Percentiles rank a stretch among this genome's conserved stretches.
These are phyloP conservation scores for Darevskia mixta DNA, from an alignment of 2,797 vertebrate genomes.

Conservation along the genomic window DNA sequence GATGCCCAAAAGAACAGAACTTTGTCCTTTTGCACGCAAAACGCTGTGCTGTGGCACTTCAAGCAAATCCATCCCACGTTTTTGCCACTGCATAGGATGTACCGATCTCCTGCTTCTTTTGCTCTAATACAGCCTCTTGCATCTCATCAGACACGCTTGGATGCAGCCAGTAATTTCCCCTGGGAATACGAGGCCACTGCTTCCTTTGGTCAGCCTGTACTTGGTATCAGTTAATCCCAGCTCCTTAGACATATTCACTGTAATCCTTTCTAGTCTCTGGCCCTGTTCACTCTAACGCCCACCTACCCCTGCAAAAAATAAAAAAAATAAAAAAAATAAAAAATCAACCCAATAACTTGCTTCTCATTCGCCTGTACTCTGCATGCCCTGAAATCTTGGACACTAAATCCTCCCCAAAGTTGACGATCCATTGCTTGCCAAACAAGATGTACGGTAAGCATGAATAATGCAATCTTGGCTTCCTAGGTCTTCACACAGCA, in stretches of 20 bases:
- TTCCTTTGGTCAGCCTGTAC: slow-evolving; percentile 48
- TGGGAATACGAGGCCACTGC: accelerated
- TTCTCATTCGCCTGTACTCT: background rate
- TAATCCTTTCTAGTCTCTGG: background rate
- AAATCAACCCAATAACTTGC: background rate
- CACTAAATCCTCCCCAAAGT: background rate
- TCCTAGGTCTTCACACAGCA: no score
- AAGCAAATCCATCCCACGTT: background rate
- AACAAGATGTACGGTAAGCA: background rate
- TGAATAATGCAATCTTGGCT: background rate
- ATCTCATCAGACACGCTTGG: background rate
- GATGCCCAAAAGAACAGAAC: background rate
- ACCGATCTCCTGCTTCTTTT: background rate
- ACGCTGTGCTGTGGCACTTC: no score
- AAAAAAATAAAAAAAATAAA: no score
- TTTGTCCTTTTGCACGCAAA: background rate
- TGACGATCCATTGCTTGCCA: background rate
- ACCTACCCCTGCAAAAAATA: background rate
- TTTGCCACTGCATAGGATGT: background rate
- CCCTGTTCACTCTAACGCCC: background rate
- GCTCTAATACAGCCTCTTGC: background rate
- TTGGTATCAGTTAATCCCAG: slow-evolving; percentile 48
- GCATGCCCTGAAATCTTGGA: background rate
- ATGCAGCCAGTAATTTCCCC: slow-evolving; percentile 22
- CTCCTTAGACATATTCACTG: no score